Base-by-base conservation (phyloP, 2,888 invertebrate species). In the Zele albiditarsus region DNA sequence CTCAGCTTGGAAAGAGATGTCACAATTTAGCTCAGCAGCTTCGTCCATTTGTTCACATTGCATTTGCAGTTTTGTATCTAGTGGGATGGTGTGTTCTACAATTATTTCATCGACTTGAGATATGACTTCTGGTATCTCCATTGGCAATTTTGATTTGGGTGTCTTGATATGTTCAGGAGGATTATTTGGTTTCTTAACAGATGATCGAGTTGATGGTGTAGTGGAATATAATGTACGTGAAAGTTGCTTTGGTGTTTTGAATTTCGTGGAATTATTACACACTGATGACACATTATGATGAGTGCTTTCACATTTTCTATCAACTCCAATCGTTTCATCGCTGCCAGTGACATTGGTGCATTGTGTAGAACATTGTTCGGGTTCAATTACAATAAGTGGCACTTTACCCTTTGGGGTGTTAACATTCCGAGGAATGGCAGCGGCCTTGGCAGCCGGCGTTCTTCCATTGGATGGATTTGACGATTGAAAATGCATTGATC, bases 371-470 rank as follows among this genome's bases (percentile, higher is more conserved):
- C 3, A 49, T n/a, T n/a, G 16, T 49, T 49, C 49, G 4, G 38
- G 25, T 20, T 46, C 67, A 10, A 27, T 4, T n/a, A 16, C 27
- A 10, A 28, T 49, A 27, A 46, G 25, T 27, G 25, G 46, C 12
- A 67, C 49, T 49, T 67, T 67, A 49, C 14, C 0, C 16, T 67
- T 67, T 5, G 53, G 20, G 20, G 2, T 20, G 6, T 23, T 53
- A 3, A 53, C 2, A 53, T n/a, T 53, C 0, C 53, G 53, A 4
- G 20, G 53, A 5, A 6, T 53, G 20, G 23, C n/a, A 53, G 53
- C 53, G 6, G 53, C 53, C 8, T 53, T 53, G 8, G 60, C 38
- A 23, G 38, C 70, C 14, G 60, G 60, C 14, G 60, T 70, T 60
- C 16, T 12, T 38, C n/a, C 38, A 33, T 25, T 27, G 14, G 53